Evolutionary conservation across 2,888 invertebrate genomes (phyloP), one percentile per base, ranked within the genome.

Genomic region (Petrolisthes cinctipes): DNA sequence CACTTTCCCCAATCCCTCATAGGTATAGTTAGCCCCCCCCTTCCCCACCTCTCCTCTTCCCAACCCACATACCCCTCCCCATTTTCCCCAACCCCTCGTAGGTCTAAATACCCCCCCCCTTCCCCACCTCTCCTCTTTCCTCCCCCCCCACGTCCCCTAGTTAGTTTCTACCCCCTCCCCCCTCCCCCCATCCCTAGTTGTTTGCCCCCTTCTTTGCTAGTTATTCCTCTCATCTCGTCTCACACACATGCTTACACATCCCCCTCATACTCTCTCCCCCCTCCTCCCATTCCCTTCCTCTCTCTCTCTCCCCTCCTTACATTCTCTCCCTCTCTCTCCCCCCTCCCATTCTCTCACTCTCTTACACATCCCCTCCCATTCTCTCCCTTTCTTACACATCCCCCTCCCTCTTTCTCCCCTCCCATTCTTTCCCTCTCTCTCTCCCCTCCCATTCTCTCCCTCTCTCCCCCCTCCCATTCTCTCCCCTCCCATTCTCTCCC

Each of bases 241-340:
- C 61, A 61, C 61, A 17, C 9, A 17, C 61, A 2, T 61, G 61
- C 17, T 61, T 61, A 61, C 17, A 61, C 14, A 6, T 61, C 61
- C 14, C 61, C 14, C 61, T 61, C 61, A 9, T 14, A 9, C 61
- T 61, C 61, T 61, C 61, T 71, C n/a, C n/a, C 71, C n/a, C 9
- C 5, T 5, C n/a, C 71, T 71, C 71, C n/a, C 71, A 17, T n/a
- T 11, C 71, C n/a, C 7, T 71, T n/a, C n/a, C n/a, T 11, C 71
- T 71, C n/a, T 71, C 71, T 71, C n/a, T 71, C n/a, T 17, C 71
- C 71, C n/a, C 5, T n/a, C 71, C 71, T 71, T n/a, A n/a, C 71
- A 17, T n/a, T 71, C 71, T 17, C 71, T n/a, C 71, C n/a, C 71
- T 71, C 71, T n/a, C 71, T 71, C 71, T 71, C 71, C n/a, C 71